Conservation (phyloP, 2,113 vertebrate species). For the Corythornis cristatus region DNA sequence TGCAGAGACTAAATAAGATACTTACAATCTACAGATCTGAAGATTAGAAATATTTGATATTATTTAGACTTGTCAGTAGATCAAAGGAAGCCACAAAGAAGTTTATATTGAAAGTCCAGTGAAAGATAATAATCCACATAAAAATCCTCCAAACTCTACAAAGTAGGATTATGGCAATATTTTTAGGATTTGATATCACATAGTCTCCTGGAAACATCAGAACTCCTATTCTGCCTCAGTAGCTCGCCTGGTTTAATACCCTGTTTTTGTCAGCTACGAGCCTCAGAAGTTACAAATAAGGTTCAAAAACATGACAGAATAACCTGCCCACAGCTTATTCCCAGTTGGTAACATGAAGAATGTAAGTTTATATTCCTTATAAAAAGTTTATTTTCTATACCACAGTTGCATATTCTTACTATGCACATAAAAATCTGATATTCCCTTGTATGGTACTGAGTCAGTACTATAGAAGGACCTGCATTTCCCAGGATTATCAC, state of each 20-base stretch:
- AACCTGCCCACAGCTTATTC: background rate
- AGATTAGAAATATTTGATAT: background rate
- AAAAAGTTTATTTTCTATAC: background rate
- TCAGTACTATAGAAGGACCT: background rate
- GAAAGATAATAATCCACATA: background rate
- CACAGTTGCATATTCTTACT: background rate
- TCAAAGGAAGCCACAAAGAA: background rate
- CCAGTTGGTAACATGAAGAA: background rate
- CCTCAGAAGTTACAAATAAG: background rate
- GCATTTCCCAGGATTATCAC: background rate
- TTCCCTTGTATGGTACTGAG: background rate
- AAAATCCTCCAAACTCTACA: background rate
- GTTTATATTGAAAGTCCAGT: background rate
- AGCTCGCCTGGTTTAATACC: background rate
- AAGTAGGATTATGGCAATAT: background rate
- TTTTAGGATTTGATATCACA: background rate
- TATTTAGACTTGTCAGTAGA: background rate
- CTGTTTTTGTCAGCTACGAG: background rate
- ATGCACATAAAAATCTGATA: background rate
- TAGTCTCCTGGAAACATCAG: background rate
- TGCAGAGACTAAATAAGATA: background rate
- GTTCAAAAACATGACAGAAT: background rate
- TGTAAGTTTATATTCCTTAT: background rate
- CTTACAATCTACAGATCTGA: background rate
- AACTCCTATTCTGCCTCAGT: background rate